Conservation (phyloP, 2,797 vertebrate genomes). For the Myotis myotis region DNA sequence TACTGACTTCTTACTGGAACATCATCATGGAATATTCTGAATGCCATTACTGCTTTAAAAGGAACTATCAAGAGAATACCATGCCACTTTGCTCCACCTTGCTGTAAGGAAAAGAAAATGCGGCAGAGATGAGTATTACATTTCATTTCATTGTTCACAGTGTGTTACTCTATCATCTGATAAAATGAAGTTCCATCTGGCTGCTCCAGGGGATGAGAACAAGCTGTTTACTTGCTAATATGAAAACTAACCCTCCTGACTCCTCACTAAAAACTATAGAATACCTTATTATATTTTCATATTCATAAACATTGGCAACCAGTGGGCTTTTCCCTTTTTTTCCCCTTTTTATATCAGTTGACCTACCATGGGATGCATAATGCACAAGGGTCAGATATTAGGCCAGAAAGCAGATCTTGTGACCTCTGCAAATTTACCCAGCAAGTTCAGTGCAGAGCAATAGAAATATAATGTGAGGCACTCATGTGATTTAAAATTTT, state of each 20-base stretch:
- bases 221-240: slow-evolving; percentile 22
- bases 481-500: not conserved
- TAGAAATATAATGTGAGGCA: not conserved
- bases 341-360: not conserved
- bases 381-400: not conserved
- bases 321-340: not conserved
- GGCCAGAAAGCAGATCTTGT: not conserved
- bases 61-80: not conserved
- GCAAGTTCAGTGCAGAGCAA: not conserved
- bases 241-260: not conserved
- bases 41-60: not conserved
- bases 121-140: not conserved
- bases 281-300: not conserved
- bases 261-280: not conserved
- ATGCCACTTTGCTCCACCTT: slow-evolving; percentile 13
- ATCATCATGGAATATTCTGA: slow-evolving; percentile 7
- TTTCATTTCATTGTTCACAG: slow-evolving; percentile 35
- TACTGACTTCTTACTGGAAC: slow-evolving; percentile 24
- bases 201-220: not conserved
- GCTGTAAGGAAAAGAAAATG: slow-evolving; percentile 20
- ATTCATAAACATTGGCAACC: not conserved
- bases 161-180: slow-evolving; percentile 30
- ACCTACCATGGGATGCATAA: not conserved
- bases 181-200: slow-evolving; percentile 39
- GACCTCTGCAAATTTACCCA: not conserved